Evolutionary conservation across 2,113 vertebrate genomes (phyloP), one percentile per base, ranked within the genome.

Genomic region (Otus sunia): DNA sequence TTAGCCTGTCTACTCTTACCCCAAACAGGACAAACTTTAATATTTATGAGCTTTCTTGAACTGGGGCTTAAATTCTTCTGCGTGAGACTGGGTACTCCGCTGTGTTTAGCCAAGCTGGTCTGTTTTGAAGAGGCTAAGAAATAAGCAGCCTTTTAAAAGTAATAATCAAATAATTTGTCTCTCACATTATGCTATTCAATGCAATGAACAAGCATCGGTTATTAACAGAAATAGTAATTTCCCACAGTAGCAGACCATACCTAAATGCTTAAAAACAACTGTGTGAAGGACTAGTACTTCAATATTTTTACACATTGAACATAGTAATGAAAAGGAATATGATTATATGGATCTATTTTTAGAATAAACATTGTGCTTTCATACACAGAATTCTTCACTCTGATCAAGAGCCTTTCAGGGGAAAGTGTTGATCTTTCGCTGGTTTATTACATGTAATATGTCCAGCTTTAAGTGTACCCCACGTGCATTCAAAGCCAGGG

Each of bases 341-440:
- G 45, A 71, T 72, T 90, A 56, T 43, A n/a, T 50, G 52, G 39
- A 39, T 71, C 53, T 94, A 82, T 9, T 91, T 87, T 89, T 90
- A 47, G 56, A 62, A 84, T 45, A 91, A 53, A 67, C 86, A 91
- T 41, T 75, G 67, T 86, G 89, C 91, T 97, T 88, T 88, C 86
- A 19, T 87, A 75, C 32, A 43, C 93, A 87, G 73, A 79, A 84
- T 90, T 87, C 91, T 86, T 91, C 69, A 67, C 64, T 94, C 78
- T 95, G 83, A 90, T 96, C 93, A 87, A 74, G 78, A 80, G 80
- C 43, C 83, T 96, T 63, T 78, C 21, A 55, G 63, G 45, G 66
- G 60, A 69, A 96, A 72, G 68, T 4, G 88, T 62, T 95, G 94
- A 81, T 93, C 72, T 95, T 90, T 72, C 71, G 26, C 14, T 20